Percentiles rank a stretch among this genome's conserved stretches.
phyloP scores from a whole-genome alignment of 2,888 invertebrate species.

The Apamea sordens region DNA sequence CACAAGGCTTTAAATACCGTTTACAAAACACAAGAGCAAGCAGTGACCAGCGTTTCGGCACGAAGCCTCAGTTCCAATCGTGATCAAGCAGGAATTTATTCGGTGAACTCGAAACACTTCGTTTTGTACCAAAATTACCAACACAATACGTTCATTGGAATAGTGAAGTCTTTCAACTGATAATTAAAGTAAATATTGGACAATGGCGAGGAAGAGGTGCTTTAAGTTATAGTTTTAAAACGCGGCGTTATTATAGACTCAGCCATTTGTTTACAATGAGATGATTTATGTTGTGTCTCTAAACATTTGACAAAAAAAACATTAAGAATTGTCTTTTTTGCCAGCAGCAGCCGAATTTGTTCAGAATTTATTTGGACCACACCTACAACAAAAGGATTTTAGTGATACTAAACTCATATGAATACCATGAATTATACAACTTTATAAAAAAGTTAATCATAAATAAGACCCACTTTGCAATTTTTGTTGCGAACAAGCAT shows the following conservation, averaged over 20 bases:
- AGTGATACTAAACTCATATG: slow-evolving; percentile 2
- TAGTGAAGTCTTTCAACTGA: slow-evolving; percentile 53
- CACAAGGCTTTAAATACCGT: slow-evolving; percentile 30
- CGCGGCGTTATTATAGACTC: neutral
- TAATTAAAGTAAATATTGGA: slow-evolving; percentile 62
- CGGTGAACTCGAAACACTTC: slow-evolving; percentile 62
- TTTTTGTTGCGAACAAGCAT: slow-evolving; percentile 24
- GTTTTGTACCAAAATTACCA: slow-evolving; percentile 59
- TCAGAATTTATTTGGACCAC: neutral
- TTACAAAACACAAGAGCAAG: slow-evolving; percentile 55
- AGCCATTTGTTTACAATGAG: neutral
- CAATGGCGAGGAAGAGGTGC: slow-evolving; percentile 26
- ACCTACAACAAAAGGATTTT: slow-evolving; percentile 1
- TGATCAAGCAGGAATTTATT: slow-evolving; percentile 67
- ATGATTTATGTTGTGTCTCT: neutral
- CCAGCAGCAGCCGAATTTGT: neutral
- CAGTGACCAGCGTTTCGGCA: slow-evolving; percentile 61
- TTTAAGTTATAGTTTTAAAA: slow-evolving; percentile 31
- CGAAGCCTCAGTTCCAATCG: slow-evolving; percentile 55
- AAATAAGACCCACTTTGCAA: slow-evolving; percentile 35
- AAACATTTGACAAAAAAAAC: neutral
- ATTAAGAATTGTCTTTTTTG: slow-evolving; percentile 1
- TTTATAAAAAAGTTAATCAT: slow-evolving; percentile 16
- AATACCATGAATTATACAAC: slow-evolving; percentile 17
- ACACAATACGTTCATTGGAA: slow-evolving; percentile 53